Conservation (phyloP, 2,113 vertebrate genomes). For the Leptocoma aspasia region DNA sequence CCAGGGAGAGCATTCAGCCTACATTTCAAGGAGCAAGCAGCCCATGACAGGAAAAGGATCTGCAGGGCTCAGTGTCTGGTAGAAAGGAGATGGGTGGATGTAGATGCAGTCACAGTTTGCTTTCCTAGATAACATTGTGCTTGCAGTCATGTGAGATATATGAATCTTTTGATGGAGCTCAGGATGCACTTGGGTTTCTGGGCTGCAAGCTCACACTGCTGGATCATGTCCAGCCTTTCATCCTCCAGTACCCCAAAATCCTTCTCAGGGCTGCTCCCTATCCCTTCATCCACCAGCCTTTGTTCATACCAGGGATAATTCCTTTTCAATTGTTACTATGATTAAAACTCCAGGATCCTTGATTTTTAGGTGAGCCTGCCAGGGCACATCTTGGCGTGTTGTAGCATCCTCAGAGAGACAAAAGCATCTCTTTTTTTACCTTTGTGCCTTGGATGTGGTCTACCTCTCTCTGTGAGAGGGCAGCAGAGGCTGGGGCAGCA, state of each 20-base stretch:
- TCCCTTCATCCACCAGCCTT: neutral
- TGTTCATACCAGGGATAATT: neutral
- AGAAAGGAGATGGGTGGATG: neutral
- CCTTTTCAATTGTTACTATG: neutral
- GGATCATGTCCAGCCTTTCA: neutral
- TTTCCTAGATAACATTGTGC: accelerated
- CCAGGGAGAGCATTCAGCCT: neutral
- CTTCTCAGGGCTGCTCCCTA: neutral
- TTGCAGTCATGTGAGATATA: neutral
- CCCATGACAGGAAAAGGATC: neutral
- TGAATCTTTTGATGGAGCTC: neutral
- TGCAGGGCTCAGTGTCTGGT: neutral
- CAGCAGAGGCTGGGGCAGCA: neutral
- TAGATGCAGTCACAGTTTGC: neutral
- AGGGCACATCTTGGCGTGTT: neutral
- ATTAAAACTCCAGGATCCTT: neutral
- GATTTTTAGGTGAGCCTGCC: neutral
- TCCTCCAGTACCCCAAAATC: neutral
- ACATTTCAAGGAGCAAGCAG: neutral
- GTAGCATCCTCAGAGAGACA: neutral
- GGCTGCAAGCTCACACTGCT: neutral
- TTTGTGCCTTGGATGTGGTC: neutral
- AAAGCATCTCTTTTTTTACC: neutral
- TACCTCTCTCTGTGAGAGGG: neutral
- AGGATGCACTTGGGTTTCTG: neutral